Conservation (phyloP, 2,888 invertebrate genomes). For the Lepidocyrtinus sp. region DNA sequence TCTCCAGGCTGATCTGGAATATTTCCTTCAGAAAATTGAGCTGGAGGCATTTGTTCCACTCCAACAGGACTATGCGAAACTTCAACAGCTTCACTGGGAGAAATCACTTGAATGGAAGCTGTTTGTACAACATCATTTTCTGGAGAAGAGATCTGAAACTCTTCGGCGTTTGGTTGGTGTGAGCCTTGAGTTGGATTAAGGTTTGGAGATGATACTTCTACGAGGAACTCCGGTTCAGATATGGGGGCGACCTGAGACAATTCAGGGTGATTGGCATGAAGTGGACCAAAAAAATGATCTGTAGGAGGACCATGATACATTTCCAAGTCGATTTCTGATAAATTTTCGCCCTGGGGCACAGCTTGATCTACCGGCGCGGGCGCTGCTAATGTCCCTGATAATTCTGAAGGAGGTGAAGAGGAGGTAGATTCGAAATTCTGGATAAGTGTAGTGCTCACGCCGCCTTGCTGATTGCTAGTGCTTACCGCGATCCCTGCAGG, state of each 20-base stretch:
- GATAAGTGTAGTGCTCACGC: background rate
- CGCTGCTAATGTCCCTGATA: background rate
- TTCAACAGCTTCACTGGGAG: no score
- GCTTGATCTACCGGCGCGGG: background rate
- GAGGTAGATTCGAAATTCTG: no score
- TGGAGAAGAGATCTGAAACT: no score
- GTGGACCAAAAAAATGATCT: background rate
- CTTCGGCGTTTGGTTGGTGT: background rate
- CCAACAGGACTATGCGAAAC: no score
- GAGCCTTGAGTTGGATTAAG: background rate
- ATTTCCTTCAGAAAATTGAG: no score
- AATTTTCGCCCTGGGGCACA: background rate
- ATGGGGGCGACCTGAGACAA: background rate
- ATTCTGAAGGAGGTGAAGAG: no score
- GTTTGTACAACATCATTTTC: no score
- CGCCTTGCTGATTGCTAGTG: background rate
- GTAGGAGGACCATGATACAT: no score
- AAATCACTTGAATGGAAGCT: no score
- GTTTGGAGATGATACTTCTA: background rate
- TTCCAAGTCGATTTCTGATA: no score
- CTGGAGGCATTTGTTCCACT: background rate
- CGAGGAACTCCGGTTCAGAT: background rate
- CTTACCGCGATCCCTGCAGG: background rate
- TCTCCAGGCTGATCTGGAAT: background rate
- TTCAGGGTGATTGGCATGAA: background rate